A percentile compares a stretch with the other conserved stretches of the same genome.
phyloP scores from a whole-genome alignment of 1,140 invertebrate species.

The Homalodisca vitripennis region DNA sequence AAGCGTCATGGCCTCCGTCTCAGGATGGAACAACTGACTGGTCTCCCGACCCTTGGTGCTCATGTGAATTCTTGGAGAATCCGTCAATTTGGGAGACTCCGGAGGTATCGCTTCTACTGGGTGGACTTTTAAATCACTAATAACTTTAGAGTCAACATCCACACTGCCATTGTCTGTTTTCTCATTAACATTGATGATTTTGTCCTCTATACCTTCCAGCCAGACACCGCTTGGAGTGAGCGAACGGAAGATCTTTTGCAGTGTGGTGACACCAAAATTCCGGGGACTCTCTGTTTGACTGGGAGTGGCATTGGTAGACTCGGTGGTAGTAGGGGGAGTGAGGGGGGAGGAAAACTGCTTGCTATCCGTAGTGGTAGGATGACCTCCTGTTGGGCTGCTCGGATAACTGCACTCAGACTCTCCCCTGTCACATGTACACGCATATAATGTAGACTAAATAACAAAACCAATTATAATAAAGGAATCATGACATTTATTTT shows the following conservation, averaged over 20 bases:
- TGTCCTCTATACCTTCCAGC: slow-evolving; percentile 27
- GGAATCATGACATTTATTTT: too few species aligned
- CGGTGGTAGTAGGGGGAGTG: slow-evolving; percentile 11
- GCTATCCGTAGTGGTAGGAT: neutral
- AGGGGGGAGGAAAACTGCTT: slow-evolving; percentile 20
- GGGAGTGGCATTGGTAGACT: neutral
- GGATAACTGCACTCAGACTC: slow-evolving; percentile 36
- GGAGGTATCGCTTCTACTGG: neutral
- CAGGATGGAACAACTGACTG: slow-evolving; percentile 34
- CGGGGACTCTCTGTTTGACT: slow-evolving; percentile 28
- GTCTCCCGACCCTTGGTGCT: neutral
- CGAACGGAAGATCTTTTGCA: slow-evolving; percentile 40
- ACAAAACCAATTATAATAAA: too few species aligned
- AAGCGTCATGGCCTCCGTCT: slow-evolving; percentile 27
- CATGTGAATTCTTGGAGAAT: neutral
- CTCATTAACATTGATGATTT: slow-evolving; percentile 5
- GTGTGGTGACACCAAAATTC: slow-evolving; percentile 38
- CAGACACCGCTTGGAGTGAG: slow-evolving; percentile 34
- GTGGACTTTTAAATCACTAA: neutral
- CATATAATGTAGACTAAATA: too few species aligned
- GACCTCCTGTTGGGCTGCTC: slow-evolving; percentile 30
- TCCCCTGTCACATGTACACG: too few species aligned
- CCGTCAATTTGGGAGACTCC: neutral
- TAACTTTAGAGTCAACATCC: neutral
- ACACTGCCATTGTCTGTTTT: slow-evolving; percentile 5